Evolutionary conservation across 1,140 invertebrate species (phyloP).

Genomic region (Drosophila yakuba): DNA sequence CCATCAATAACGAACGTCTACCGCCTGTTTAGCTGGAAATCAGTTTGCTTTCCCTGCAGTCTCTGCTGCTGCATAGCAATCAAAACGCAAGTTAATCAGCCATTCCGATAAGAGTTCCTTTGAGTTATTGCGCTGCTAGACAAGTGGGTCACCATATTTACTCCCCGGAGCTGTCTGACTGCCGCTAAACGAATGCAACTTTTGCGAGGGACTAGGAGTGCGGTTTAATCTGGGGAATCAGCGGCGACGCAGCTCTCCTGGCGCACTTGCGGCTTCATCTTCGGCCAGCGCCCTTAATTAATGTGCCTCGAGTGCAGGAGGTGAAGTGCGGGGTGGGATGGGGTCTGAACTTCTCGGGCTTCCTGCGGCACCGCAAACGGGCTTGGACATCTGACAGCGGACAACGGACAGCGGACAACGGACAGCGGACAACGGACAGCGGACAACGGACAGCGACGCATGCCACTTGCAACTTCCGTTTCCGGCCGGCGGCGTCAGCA

Average conservation of each 20-base stretch:
- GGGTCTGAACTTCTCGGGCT: background rate
- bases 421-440: slow-evolving; percentile 49
- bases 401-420: slow-evolving; percentile 35
- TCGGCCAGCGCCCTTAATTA: slow-evolving; percentile 47
- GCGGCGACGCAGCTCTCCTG: background rate
- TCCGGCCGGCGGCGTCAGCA: slow-evolving; percentile 42
- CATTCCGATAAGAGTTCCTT: too few species aligned
- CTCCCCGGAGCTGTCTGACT: slow-evolving; percentile 5
- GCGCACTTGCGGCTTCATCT: slow-evolving; percentile 26
- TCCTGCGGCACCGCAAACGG: slow-evolving; percentile 15
- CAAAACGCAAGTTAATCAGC: too few species aligned
- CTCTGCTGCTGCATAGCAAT: too few species aligned
- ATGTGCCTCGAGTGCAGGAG: slow-evolving; percentile 26
- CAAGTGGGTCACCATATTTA: slow-evolving; percentile 36
- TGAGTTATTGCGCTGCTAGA: background rate
- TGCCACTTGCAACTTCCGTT: slow-evolving; percentile 75
- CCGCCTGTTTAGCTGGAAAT: background rate
- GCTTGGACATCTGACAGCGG: slow-evolving; percentile 9
- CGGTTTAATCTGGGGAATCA: slow-evolving; percentile 35
- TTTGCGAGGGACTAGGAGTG: slow-evolving; percentile 19
- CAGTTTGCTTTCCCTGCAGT: background rate
- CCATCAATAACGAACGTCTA: slow-evolving; percentile 7
- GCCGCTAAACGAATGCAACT: slow-evolving; percentile 9
- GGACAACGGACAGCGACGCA: slow-evolving; percentile 58
- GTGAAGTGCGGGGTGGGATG: background rate